Base-by-base conservation (phyloP, 2,888 invertebrate species). In the Hypselothyrea guttata region DNA sequence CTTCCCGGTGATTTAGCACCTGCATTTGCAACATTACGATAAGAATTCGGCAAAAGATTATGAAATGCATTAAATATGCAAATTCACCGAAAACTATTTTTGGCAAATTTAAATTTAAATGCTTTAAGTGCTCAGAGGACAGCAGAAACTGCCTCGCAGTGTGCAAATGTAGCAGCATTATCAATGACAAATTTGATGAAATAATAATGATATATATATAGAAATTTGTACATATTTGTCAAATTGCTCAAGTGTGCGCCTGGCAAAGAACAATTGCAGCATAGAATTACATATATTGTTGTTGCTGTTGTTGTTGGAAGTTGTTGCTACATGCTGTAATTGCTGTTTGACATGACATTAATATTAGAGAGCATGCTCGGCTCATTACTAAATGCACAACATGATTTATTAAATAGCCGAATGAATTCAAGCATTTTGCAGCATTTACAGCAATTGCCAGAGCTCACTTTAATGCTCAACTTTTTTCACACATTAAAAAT, bases 181-280 rank as follows among this genome's bases (percentile, higher is more conserved):
- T 81, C 81, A 84, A 75, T 84, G 81, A 84, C 84, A 81, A 81
- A 81, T 81, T 81, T 81, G 81, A 73, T 81, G 82, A 81, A 84
- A 81, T 81, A 84, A 84, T 82, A 84, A 84, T 81, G 82, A 84
- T 82, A 84, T 84, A 48, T 38, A 12, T 15, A 31, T 31, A 16
- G 18, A 37, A 31, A n/a, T 31, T n/a, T 44, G 11, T 27, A 7
- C 13, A 5, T 44, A 84, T 82, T 68, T 77, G 78, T 49, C 65
- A 70, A 84, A 84, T 81, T 77, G 78, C 78, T 79, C 82, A 81
- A 84, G 84, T 73, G 77, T 79, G 63, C 59, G 44, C 58, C 52
- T 44, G 59, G 31, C 51, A 65, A 72, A 73, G 76, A 73, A 79
- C 67, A 56, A 51, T 60, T 37, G 64, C 60, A 44, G 59, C 64